These are phyloP conservation scores for Choristoneura fumiferana DNA, from an alignment of 1,140 invertebrate species.

Conservation along the genomic window DNA sequence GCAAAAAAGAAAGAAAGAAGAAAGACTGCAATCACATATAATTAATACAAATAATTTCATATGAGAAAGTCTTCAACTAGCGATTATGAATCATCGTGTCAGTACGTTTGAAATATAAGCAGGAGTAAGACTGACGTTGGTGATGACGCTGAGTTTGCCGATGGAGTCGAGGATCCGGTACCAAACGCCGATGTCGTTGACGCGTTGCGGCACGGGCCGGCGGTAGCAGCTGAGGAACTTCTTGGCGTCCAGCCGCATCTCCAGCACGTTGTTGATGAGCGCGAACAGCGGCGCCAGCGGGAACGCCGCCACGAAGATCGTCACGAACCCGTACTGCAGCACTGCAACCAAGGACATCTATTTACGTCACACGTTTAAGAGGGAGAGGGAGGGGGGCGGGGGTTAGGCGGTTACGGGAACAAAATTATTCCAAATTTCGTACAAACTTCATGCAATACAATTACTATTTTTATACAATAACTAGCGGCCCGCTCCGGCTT, in stretches of 20 bases:
- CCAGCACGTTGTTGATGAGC: slow-evolving; percentile 91
- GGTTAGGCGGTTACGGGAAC: no score
- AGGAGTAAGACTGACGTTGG: slow-evolving; percentile 86
- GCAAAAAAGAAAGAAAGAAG: no score
- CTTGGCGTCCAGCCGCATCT: slow-evolving; percentile 93
- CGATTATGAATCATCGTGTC: no score
- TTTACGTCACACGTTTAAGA: no score
- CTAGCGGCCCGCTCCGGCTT: no score
- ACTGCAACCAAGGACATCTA: slow-evolving; percentile 81
- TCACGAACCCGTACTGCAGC: slow-evolving; percentile 95
- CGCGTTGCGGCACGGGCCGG: slow-evolving; percentile 90
- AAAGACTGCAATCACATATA: no score
- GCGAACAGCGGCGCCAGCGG: slow-evolving; percentile 94
- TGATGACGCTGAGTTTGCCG: slow-evolving; percentile 93
- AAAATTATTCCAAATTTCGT: no score
- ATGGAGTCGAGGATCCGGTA: slow-evolving; percentile 93
- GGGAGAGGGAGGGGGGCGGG: no score
- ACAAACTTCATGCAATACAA: no score
- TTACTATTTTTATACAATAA: no score
- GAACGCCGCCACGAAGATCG: slow-evolving; percentile 94
- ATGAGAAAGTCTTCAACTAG: no score
- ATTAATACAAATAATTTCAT: no score
- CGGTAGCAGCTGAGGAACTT: slow-evolving; percentile 92
- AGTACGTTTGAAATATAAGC: not conserved
- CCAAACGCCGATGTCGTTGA: slow-evolving; percentile 95